phyloP scores from a whole-genome alignment of 2,888 invertebrate species.

The Morpho deidamia region DNA sequence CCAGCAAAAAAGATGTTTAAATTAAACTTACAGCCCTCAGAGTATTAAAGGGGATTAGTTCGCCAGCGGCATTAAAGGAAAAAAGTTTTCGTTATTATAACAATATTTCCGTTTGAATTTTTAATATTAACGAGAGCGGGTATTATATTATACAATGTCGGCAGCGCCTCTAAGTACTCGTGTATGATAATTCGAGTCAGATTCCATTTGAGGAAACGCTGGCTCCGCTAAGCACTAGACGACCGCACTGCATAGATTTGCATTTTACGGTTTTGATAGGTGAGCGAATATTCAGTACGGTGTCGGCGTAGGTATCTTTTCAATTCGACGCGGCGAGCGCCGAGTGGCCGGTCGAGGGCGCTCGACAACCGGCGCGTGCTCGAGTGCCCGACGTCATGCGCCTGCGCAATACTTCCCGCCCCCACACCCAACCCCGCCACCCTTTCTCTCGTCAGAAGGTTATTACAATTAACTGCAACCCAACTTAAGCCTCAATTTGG shows the following conservation, averaged over 20 bases:
- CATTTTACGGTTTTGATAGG: constrained; percentile 77
- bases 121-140: constrained; percentile 17
- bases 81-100: constrained; percentile 13
- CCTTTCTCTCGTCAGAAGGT: constrained; percentile 40
- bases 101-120: constrained; percentile 14
- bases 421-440: background rate
- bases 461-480: constrained; percentile 68
- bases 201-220: constrained; percentile 70
- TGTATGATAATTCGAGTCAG: constrained; percentile 64
- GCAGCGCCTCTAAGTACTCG: constrained; percentile 51
- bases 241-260: constrained; percentile 75
- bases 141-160: constrained; percentile 44
- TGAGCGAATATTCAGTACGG: constrained; percentile 74
- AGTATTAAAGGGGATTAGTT: constrained; percentile 15
- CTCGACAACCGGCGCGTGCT: constrained; percentile 73
- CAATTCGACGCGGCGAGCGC: constrained; percentile 68
- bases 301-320: constrained; percentile 75
- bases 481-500: constrained; percentile 58
- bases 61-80: constrained; percentile 8
- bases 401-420: constrained; percentile 47
- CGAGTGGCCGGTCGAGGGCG: constrained; percentile 63
- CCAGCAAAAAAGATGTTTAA: constrained; percentile 15
- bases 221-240: constrained; percentile 61
- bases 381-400: constrained; percentile 60
- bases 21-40: constrained; percentile 17